Conservation (phyloP, 2,888 invertebrate genomes). For the Lycocerus yunnanus region DNA sequence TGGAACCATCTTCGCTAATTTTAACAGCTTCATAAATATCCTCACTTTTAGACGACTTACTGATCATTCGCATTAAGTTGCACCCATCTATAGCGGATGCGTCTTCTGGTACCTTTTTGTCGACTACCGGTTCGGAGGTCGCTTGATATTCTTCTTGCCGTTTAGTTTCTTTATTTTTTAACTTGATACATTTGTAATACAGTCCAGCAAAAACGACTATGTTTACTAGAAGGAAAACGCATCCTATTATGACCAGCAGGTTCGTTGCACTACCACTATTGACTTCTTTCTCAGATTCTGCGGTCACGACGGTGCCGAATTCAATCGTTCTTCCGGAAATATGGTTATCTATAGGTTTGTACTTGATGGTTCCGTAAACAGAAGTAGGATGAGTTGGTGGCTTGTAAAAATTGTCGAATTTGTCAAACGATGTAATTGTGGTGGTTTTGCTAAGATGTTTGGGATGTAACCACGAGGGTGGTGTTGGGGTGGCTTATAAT, state of each 20-base stretch:
- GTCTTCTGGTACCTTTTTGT: conserved; percentile 54
- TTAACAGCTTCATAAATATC: conserved; percentile 60
- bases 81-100: conserved; percentile 59
- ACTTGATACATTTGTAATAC: conserved; percentile 68
- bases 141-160: conserved; percentile 58
- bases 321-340: conserved; percentile 11
- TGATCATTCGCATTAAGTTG: conserved; percentile 63
- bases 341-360: neutral
- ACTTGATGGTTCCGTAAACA: conserved; percentile 23
- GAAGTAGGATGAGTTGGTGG: conserved; percentile 20
- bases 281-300: conserved; percentile 49
- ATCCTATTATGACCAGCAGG: conserved; percentile 66
- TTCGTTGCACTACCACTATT: conserved; percentile 62
- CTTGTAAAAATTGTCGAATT: conserved; percentile 38
- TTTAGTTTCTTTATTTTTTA: conserved; percentile 60
- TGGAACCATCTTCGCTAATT: conserved; percentile 57
- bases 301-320: conserved; percentile 51
- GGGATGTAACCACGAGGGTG: conserved; percentile 14
- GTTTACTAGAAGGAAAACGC: conserved; percentile 75
- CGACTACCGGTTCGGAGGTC: conserved; percentile 38
- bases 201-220: conserved; percentile 70
- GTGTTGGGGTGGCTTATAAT: conserved; percentile 18
- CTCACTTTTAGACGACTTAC: conserved; percentile 57
- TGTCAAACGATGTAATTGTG: conserved; percentile 37
- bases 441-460: conserved; percentile 11